Conservation (phyloP, 2,113 vertebrate genomes). For the Scomber scombrus region DNA sequence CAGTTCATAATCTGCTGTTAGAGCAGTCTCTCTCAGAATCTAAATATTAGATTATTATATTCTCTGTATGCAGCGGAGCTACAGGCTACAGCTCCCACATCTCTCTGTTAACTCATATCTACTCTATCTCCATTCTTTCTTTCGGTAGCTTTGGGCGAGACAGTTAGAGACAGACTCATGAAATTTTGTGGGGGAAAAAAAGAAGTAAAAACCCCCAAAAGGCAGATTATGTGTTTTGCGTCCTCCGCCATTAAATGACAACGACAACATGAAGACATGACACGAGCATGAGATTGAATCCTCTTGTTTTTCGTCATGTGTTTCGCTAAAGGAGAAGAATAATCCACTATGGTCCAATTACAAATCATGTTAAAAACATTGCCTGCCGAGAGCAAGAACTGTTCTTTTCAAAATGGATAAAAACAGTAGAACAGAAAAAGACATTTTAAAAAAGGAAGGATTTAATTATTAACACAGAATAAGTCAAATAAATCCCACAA, state of each 20-base stretch:
- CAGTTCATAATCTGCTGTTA: conserved; percentile 51
- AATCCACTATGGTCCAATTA: too few species aligned
- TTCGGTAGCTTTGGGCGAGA: conserved; percentile 1
- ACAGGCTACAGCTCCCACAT: conserved; percentile 15
- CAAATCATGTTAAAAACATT: too few species aligned
- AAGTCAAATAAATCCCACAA: too few species aligned
- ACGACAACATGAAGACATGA: background rate
- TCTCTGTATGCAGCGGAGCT: conserved; percentile 38
- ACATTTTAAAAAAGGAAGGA: background rate
- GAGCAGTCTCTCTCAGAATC: conserved; percentile 37
- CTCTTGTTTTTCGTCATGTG: background rate
- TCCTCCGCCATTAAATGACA: background rate
- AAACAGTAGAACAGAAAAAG: background rate
- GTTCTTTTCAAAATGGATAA: background rate
- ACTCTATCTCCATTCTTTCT: conserved; percentile 2
- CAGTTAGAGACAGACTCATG: background rate
- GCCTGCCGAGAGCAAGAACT: background rate
- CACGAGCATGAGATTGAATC: background rate
- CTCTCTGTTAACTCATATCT: conserved; percentile 9
- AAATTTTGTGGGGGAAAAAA: background rate
- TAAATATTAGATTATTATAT: conserved; percentile 40
- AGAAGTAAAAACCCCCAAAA: conserved; percentile 2
- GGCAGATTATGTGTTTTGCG: conserved; percentile 6
- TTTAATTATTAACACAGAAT: background rate
- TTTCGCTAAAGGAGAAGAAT: background rate